phyloP scores from a whole-genome alignment of 2,797 vertebrate species.

The Pipistrellus nathusii region DNA sequence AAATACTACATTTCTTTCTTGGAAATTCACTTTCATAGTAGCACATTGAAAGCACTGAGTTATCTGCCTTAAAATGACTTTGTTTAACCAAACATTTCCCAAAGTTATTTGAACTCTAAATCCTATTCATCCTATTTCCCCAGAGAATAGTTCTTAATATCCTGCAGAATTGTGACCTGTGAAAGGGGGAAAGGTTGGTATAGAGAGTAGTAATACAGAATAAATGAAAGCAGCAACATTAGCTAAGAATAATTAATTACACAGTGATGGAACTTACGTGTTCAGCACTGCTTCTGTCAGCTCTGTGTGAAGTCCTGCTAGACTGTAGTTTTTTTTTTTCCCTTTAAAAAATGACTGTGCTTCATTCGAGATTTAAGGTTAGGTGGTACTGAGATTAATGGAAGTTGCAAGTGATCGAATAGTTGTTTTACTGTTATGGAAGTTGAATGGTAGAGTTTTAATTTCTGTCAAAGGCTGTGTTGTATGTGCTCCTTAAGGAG shows the following conservation, averaged over 20 bases:
- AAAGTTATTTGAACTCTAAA: background rate
- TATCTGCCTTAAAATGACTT: slow-evolving; percentile 34
- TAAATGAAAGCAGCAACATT: slow-evolving; percentile 15
- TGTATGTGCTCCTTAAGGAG: slow-evolving; percentile 14
- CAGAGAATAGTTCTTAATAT: background rate
- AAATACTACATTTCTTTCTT: slow-evolving; percentile 27
- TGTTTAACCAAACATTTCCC: slow-evolving; percentile 31
- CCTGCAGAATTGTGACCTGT: slow-evolving; percentile 8
- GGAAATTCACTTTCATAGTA: slow-evolving; percentile 47
- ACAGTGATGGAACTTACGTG: background rate
- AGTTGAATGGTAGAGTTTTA: slow-evolving; percentile 11
- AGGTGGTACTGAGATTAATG: background rate
- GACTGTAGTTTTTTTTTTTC: background rate
- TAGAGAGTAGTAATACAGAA: background rate
- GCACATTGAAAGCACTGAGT: slow-evolving; percentile 16
- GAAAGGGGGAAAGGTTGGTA: background rate
- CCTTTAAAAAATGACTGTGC: background rate
- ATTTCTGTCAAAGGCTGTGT: slow-evolving; percentile 38
- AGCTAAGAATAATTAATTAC: slow-evolving; percentile 37
- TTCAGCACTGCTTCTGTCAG: background rate
- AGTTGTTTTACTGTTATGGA: background rate
- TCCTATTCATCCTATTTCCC: background rate
- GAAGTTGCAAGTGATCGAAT: slow-evolving; percentile 7
- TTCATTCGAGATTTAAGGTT: slow-evolving; percentile 46
- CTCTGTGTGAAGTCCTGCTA: background rate